Evolutionary conservation across 1,140 invertebrate species (phyloP).

Genomic region (Batillaria attramentaria): DNA sequence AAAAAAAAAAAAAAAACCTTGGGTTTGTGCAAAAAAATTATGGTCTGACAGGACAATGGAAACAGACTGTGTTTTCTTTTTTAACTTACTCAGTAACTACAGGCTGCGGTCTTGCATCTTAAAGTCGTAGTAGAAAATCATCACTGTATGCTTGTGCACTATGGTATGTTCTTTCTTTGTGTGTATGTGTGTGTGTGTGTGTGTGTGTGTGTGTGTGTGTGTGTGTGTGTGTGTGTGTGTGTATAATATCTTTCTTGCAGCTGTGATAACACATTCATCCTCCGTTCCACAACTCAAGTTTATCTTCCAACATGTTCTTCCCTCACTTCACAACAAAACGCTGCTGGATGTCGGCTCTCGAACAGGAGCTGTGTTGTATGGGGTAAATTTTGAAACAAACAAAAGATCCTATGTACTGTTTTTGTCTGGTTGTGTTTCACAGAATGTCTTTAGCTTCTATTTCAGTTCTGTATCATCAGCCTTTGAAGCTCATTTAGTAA

Average conservation of each 20-base stretch:
- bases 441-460: too few relatives aligned
- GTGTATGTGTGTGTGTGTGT: slow-evolving; percentile 11
- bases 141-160: too few relatives aligned
- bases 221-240: neutral
- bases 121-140: too few relatives aligned
- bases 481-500: too few relatives aligned
- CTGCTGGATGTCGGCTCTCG: slow-evolving; percentile 82
- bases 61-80: neutral
- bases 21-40: neutral
- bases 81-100: too few relatives aligned
- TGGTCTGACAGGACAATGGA: neutral
- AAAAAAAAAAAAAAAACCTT: too few relatives aligned
- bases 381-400: too few relatives aligned
- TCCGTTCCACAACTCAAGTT: slow-evolving; percentile 77
- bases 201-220: slow-evolving; percentile 12
- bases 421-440: too few relatives aligned
- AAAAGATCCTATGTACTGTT: too few relatives aligned
- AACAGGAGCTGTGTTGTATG: slow-evolving; percentile 81
- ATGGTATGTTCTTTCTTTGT: neutral
- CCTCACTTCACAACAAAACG: slow-evolving; percentile 76
- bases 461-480: too few relatives aligned
- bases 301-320: slow-evolving; percentile 78
- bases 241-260: slow-evolving; percentile 69
- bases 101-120: too few relatives aligned
- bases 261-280: slow-evolving; percentile 80